A percentile compares a stretch with the other conserved stretches of the same genome.
Evolutionary conservation across 1,140 invertebrate genomes (phyloP).

Genomic region (Pachypsylla venusta): DNA sequence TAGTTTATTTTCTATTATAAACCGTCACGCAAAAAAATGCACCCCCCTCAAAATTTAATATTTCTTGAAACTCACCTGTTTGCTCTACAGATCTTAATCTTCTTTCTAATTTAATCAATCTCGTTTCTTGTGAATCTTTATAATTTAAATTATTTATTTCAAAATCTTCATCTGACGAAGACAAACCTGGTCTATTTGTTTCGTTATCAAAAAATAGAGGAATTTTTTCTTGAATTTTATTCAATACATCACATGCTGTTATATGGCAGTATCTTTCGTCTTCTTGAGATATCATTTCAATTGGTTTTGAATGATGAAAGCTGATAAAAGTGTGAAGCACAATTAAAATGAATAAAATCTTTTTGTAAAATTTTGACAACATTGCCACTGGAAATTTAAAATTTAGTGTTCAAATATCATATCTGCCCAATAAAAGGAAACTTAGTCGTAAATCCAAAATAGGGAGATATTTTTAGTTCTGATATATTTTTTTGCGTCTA

Average conservation of each 20-base stretch:
- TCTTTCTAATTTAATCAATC: constrained; percentile 37
- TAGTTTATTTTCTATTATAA: too few species aligned
- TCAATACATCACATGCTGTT: constrained; percentile 19
- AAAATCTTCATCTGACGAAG: constrained; percentile 7
- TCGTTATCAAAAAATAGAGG: constrained; percentile 9
- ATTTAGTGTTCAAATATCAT: too few species aligned
- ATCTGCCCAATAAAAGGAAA: too few species aligned
- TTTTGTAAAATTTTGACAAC: neutral
- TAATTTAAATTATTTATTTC: constrained; percentile 3
- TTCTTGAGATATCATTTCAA: neutral
- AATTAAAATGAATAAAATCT: neutral
- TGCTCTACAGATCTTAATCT: constrained; percentile 55
- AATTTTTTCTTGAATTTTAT: constrained; percentile 19
- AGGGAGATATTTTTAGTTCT: too few species aligned
- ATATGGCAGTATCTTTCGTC: constrained; percentile 17
- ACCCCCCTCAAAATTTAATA: too few species aligned
- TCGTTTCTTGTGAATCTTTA: constrained; percentile 1
- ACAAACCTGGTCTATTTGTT: constrained; percentile 5
- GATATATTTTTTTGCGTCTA: too few species aligned
- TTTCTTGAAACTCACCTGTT: constrained; percentile 42
- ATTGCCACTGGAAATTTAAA: too few species aligned
- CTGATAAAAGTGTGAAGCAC: neutral
- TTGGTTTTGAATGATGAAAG: neutral
- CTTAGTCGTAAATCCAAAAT: too few species aligned
- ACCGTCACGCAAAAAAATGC: too few species aligned